Conservation (phyloP, 2,888 invertebrate genomes). For the Endomychus coccineus region DNA sequence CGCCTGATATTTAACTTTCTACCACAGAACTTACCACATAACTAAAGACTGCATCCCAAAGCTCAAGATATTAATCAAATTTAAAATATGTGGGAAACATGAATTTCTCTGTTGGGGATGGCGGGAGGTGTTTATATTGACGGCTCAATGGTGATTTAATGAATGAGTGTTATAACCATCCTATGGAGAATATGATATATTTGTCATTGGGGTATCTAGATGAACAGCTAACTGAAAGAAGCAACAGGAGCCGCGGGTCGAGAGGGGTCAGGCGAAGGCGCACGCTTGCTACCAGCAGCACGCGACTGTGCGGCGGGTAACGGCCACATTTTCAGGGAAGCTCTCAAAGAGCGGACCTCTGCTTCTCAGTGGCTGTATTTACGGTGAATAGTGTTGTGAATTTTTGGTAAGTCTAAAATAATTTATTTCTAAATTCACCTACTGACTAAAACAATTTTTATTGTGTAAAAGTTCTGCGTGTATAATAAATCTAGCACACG, state of each 20-base stretch:
- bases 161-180: slow-evolving; percentile 16
- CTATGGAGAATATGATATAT: slow-evolving; percentile 28
- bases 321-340: slow-evolving; percentile 39
- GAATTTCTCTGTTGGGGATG: not conserved
- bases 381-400: slow-evolving; percentile 13
- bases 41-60: slow-evolving; percentile 29
- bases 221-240: slow-evolving; percentile 42
- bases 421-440: not conserved
- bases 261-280: slow-evolving; percentile 48
- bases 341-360: slow-evolving; percentile 31
- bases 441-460: not conserved
- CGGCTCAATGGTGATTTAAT: slow-evolving; percentile 7
- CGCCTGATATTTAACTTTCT: slow-evolving; percentile 41
- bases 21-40: slow-evolving; percentile 32
- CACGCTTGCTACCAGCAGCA: slow-evolving; percentile 43
- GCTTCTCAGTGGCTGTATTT: slow-evolving; percentile 11
- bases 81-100: slow-evolving; percentile 11
- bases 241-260: slow-evolving; percentile 44
- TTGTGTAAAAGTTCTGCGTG: slow-evolving; percentile 19
- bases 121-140: too few relatives aligned
- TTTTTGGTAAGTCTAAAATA: slow-evolving; percentile 1
- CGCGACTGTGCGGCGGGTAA: slow-evolving; percentile 41
- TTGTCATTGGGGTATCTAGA: slow-evolving; percentile 37
- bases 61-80: slow-evolving; percentile 19
- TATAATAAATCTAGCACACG: slow-evolving; percentile 26